A percentile compares a stretch with the other conserved stretches of the same genome.
These are phyloP conservation scores for Diadromus collaris DNA, from an alignment of 2,888 invertebrate genomes.

Conservation along the genomic window DNA sequence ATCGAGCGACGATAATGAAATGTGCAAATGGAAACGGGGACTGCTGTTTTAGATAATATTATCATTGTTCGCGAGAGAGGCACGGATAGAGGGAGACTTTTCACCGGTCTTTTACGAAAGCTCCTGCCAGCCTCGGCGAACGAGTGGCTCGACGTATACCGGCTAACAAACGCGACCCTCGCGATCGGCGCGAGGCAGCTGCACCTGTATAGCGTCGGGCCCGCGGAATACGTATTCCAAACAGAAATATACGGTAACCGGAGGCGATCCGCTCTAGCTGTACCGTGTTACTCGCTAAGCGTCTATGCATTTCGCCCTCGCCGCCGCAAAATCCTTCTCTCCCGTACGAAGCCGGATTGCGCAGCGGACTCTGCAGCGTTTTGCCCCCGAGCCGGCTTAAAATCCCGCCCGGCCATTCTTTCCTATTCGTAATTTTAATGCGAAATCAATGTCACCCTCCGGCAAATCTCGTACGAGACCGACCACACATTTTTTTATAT, in stretches of 20 bases:
- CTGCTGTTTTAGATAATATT: constrained; percentile 76
- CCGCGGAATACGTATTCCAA: constrained; percentile 15
- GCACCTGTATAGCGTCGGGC: constrained; percentile 19
- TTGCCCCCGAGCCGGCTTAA: constrained; percentile 49
- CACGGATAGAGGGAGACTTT: constrained; percentile 60
- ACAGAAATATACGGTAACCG: constrained; percentile 43
- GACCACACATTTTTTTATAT: neutral
- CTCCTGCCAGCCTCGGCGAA: constrained; percentile 49
- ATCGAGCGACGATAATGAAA: constrained; percentile 75
- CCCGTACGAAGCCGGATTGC: constrained; percentile 20
- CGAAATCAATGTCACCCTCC: constrained; percentile 64
- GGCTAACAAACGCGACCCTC: neutral
- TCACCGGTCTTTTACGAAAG: constrained; percentile 62
- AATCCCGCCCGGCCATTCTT: constrained; percentile 23
- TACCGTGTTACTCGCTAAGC: constrained; percentile 29
- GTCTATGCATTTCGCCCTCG: constrained; percentile 23
- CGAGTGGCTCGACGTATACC: constrained; percentile 28
- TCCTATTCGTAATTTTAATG: constrained; percentile 62
- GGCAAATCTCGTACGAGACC: constrained; percentile 39
- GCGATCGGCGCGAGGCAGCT: neutral
- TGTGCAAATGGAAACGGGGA: constrained; percentile 75
- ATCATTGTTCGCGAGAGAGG: constrained; percentile 70
- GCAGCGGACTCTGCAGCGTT: constrained; percentile 11
- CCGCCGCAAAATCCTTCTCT: constrained; percentile 13
- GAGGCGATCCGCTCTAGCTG: constrained; percentile 22